phyloP scores from a whole-genome alignment of 2,797 vertebrate species.

The Scleropages formosus region DNA sequence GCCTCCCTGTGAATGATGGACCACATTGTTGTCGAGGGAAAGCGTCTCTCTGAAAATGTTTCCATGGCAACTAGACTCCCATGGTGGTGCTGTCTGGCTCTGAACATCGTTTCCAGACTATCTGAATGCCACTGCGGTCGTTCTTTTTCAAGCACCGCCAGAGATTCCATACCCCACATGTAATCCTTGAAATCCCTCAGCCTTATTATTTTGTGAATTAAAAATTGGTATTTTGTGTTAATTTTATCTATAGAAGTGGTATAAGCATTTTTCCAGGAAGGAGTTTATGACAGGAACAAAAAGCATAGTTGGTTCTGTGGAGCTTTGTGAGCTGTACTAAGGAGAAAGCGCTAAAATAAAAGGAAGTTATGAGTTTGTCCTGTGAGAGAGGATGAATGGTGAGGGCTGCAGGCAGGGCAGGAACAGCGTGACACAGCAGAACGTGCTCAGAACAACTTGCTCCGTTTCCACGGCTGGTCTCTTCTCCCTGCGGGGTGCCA shows the following conservation, averaged over 20 bases:
- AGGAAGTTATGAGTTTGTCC: not conserved
- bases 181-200: constrained; percentile 24
- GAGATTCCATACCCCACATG: not conserved
- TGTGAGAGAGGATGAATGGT: not conserved
- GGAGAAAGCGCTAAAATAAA: not conserved
- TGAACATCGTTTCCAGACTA: constrained; percentile 24
- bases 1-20: constrained; percentile 43
- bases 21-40: constrained; percentile 48
- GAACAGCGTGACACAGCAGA: constrained; percentile 68
- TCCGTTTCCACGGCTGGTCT: constrained; percentile 46
- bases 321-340: not conserved
- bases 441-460: constrained; percentile 57
- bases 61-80: constrained; percentile 63
- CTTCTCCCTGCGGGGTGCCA: not conserved
- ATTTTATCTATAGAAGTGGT: not conserved
- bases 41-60: constrained; percentile 36
- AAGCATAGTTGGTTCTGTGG: not conserved
- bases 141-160: not conserved
- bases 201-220: constrained; percentile 30
- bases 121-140: not conserved
- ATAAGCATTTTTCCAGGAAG: not conserved
- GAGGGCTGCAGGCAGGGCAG: constrained; percentile 36
- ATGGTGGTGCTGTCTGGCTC: constrained; percentile 40
- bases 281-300: not conserved
- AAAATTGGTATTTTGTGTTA: constrained; percentile 1